Evolutionary conservation across 1,140 invertebrate genomes (phyloP), one percentile per base, ranked within the genome.

Genomic region (Sesamia nonagrioides): DNA sequence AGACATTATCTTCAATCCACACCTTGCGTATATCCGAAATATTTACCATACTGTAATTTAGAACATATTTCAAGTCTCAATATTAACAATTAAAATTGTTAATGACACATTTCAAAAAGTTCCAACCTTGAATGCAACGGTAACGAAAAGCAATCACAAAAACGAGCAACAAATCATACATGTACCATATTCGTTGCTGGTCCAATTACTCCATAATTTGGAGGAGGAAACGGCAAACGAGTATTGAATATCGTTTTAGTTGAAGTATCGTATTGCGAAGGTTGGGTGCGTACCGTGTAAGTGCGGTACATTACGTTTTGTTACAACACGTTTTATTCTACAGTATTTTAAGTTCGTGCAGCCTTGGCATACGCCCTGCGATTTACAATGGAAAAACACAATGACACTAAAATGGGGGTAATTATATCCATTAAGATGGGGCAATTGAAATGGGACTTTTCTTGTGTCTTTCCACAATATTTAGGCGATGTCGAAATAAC

Each of bases 91-190:
- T 92, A 90, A 92, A 86, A 84, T 85, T 81, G 83, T 88, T 89
- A 90, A 90, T 87, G 86, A 88, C 82, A 83, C 85, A 88, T 91
- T 91, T 90, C 88, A 84, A 84, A 66, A 87, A 91, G 71, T 68
- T 54, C 11, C 78, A 83, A 83, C 89, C 90, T 91, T 91, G 89
- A 78, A 66, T 83, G 50, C 50, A 52, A 76, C 83, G 72, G 82
- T 82, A 73, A 45, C 50, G 35, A n/a, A 60, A 58, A 58, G 33
- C 27, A 37, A 18, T 58, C 18, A 73, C 37, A 54, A 73, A 58
- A 54, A 42, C 6, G 35, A 9, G 13, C 35, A 17, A 45, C 13
- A 45, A 58, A 0, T 58, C 6, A 40, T 40, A 45, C 4, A 27
- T 79, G 74, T 60, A 52, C 15, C 48, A 33, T 45, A 77, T 85